A percentile compares a stretch with the other conserved stretches of the same genome.
Evolutionary conservation across 2,888 invertebrate genomes (phyloP).

Genomic region (Mesochorus sp.): DNA sequence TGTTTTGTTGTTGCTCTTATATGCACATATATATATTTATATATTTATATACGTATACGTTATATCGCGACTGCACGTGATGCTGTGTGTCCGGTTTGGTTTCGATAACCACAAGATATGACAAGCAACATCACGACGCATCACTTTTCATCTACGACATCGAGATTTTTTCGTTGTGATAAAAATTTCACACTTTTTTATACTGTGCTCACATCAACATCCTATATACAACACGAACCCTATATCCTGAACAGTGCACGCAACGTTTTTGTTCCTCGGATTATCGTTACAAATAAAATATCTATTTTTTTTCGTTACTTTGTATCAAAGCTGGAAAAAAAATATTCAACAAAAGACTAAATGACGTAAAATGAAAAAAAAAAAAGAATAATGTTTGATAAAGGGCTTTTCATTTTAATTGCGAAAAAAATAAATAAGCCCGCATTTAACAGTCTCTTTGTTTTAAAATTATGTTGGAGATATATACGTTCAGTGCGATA

Average conservation of each 20-base stretch:
- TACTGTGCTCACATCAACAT: too few relatives aligned
- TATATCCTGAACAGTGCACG: not conserved
- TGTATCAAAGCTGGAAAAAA: too few relatives aligned
- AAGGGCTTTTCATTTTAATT: not conserved
- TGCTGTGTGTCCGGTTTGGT: slow-evolving; percentile 8
- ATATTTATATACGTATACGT: too few relatives aligned
- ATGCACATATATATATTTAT: too few relatives aligned
- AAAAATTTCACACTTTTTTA: slow-evolving; percentile 9
- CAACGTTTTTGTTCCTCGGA: too few relatives aligned
- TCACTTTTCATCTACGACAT: slow-evolving; percentile 30
- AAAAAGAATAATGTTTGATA: not conserved
- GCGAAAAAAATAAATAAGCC: slow-evolving; percentile 1
- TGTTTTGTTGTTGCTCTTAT: too few relatives aligned
- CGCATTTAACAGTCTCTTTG: not conserved
- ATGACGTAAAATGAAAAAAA: slow-evolving; percentile 4
- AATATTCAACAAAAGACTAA: too few relatives aligned
- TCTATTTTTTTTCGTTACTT: too few relatives aligned
- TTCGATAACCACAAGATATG: slow-evolving; percentile 7
- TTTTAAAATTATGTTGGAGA: slow-evolving; percentile 24
- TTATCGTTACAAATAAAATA: too few relatives aligned
- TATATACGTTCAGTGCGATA: slow-evolving; percentile 8
- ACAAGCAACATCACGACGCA: slow-evolving; percentile 29
- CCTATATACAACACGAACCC: too few relatives aligned
- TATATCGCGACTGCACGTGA: not conserved
- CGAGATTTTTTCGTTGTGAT: slow-evolving; percentile 11